Conservation (phyloP, 1,140 invertebrate genomes). For the Adelges cooleyi region DNA sequence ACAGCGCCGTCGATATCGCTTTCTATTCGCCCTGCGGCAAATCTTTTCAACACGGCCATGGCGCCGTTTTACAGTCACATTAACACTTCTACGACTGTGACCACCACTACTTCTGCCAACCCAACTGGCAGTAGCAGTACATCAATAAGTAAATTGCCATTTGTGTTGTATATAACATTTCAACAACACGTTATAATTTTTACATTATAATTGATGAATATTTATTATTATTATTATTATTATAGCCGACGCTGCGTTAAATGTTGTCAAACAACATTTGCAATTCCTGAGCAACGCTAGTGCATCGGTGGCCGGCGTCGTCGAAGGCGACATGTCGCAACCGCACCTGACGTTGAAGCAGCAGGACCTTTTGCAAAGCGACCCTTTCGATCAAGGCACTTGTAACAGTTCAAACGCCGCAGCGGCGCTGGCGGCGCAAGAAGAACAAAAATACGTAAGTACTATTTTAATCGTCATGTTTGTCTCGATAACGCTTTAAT, state of each 20-base stretch:
- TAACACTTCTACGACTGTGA: not conserved
- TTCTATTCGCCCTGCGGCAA: no score
- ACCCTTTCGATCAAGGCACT: not conserved
- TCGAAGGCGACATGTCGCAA: not conserved
- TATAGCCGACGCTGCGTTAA: not conserved
- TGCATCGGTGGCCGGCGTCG: not conserved
- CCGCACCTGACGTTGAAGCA: not conserved
- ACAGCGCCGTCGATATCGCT: no score
- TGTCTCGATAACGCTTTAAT: no score
- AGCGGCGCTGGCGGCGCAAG: no score
- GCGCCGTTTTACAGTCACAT: not conserved
- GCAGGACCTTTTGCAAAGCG: not conserved
- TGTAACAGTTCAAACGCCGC: no score
- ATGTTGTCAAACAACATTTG: slow-evolving; percentile 8
- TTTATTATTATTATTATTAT: no score
- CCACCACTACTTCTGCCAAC: not conserved
- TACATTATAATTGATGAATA: no score
- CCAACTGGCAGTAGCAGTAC: no score
- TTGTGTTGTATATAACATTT: no score
- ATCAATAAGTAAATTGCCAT: no score
- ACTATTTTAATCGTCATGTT: not conserved
- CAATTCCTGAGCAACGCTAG: not conserved
- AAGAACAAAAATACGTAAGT: no score
- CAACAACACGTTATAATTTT: no score
- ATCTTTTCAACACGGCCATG: not conserved